Base-by-base conservation (phyloP, 2,797 vertebrate genomes). In the Acestrorhynchus altus region DNA sequence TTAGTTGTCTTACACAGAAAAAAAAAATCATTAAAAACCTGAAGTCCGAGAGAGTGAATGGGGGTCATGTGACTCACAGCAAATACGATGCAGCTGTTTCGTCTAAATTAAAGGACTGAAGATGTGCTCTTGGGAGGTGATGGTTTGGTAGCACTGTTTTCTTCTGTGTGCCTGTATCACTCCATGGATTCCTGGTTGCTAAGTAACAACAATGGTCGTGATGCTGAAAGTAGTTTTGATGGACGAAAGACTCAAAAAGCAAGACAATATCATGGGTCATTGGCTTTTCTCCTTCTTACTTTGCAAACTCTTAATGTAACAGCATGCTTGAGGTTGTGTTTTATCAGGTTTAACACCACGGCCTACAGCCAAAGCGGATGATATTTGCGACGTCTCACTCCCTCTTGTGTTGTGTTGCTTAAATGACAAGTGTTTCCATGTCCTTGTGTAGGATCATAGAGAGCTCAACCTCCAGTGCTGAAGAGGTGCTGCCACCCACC, bases 401-500 rank as follows among this genome's bases (percentile, higher is more conserved):
- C 9, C 13, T 31, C 26, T 28, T 15, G 13, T 59, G 26, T 28
- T 31, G 12, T 6, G 3, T 28, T 59, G 4, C 15, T 31, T 28
- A 12, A 13, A 26, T 66, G 20, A 57, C 20, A 56, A 72, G 31
- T 77, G 35, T 78, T 52, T 64, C 24, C 4, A 52, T 76, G 44
- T 71, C 6, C 6, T 35, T 76, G 87, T 84, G 64, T 90, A 95
- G 94, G 89, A 88, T 92, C 84, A 86, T 94, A 81, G 91, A 94
- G 84, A 89, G 82, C 84, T 89, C 91, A 0, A 28, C 92, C 83
- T 84, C 93, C 77, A 87, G 87, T 15, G 90, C 92, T 10, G 93
- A 94, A 85, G 95, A 96, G 88, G 93, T 95, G 86, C 93, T 97
- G 63, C 96, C 95, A 87, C 96, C 96, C 66, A 95, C 96, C 81